Evolutionary conservation across 2,113 vertebrate genomes (phyloP).

Genomic region (Phylloscopus trochilus): DNA sequence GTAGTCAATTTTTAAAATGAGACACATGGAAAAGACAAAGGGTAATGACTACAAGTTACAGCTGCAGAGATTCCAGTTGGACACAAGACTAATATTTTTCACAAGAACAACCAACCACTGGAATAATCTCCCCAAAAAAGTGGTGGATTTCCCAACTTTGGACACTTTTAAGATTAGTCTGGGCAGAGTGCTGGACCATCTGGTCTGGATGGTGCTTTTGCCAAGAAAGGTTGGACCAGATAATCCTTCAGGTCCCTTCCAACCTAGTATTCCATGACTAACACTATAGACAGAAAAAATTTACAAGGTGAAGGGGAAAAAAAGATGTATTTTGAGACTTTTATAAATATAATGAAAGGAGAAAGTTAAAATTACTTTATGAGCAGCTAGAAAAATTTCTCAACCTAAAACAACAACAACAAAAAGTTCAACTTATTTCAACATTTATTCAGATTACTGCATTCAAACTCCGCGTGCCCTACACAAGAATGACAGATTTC

Average conservation of each 20-base stretch:
- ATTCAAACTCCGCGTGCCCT: neutral
- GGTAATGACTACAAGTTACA: neutral
- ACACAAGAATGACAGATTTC: neutral
- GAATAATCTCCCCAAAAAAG: neutral
- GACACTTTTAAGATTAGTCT: neutral
- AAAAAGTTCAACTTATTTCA: neutral
- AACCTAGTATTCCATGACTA: neutral
- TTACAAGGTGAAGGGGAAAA: neutral
- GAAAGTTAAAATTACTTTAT: neutral
- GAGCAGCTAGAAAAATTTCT: neutral
- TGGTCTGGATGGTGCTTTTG: neutral
- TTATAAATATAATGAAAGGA: neutral
- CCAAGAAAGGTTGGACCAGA: neutral
- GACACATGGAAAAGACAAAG: neutral
- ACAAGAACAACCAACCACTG: neutral
- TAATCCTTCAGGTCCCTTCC: neutral
- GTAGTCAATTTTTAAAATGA: neutral
- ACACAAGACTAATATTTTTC: neutral
- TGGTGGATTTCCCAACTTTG: neutral
- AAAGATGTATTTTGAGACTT: neutral
- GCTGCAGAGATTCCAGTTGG: rapidly evolving
- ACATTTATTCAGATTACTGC: neutral
- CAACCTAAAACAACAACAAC: neutral
- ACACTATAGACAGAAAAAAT: neutral
- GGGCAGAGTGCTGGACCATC: neutral